A percentile compares a stretch with the other conserved stretches of the same genome.
phyloP scores from a whole-genome alignment of 1,140 invertebrate species.

The Calephelis virginiensis region DNA sequence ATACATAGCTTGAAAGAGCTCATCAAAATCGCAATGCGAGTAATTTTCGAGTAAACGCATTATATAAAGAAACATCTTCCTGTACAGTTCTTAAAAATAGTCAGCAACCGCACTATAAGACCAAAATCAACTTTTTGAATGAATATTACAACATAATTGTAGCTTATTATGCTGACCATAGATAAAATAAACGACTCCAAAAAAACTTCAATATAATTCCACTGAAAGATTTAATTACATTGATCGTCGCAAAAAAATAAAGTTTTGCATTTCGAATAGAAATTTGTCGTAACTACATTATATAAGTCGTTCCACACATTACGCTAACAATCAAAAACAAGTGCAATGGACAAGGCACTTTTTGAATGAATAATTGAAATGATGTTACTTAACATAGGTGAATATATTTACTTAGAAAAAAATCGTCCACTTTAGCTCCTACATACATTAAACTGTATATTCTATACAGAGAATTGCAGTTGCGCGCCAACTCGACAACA shows the following conservation, averaged over 20 bases:
- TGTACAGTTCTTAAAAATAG: too few relatives aligned
- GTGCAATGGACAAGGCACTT: conserved; percentile 27
- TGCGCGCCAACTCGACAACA: neutral
- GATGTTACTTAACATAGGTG: conserved; percentile 5
- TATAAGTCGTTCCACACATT: neutral
- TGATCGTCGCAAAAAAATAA: conserved; percentile 6
- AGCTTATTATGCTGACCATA: conserved; percentile 2
- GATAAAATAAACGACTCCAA: neutral
- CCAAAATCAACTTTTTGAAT: neutral
- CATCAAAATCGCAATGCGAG: too few relatives aligned
- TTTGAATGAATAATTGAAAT: conserved; percentile 22
- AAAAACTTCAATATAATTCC: neutral
- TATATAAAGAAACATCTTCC: too few relatives aligned
- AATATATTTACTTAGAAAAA: neutral
- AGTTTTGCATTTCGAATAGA: conserved; percentile 25
- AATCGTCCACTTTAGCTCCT: neutral
- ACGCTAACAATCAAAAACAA: conserved; percentile 14
- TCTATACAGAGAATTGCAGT: neutral
- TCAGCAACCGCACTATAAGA: neutral
- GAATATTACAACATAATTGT: conserved; percentile 8
- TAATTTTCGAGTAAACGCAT: too few relatives aligned
- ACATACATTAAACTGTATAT: neutral
- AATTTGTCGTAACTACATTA: conserved; percentile 29
- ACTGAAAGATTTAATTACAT: conserved; percentile 9
- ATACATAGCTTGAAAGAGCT: too few relatives aligned